A percentile compares a stretch with the other conserved stretches of the same genome.
phyloP scores from a whole-genome alignment of 2,113 vertebrate species.

The Columba janthina region DNA sequence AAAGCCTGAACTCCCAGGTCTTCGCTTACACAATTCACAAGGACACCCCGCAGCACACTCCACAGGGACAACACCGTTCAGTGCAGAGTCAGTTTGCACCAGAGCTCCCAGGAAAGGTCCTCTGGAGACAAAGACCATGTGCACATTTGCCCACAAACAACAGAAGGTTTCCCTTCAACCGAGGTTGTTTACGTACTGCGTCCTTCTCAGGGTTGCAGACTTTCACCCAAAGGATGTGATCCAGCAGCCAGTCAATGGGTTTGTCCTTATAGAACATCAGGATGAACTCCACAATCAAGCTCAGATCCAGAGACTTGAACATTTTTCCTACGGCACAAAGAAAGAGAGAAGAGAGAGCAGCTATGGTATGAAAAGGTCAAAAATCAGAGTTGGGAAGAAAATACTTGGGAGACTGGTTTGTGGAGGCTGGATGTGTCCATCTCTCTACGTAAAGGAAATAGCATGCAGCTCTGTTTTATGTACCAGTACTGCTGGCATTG shows the following conservation, averaged over 20 bases:
- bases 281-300: conserved; percentile 97
- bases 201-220: conserved; percentile 99
- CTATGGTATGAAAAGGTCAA: not conserved
- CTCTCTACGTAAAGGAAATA: not conserved
- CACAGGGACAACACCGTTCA: not conserved
- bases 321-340: conserved; percentile 86
- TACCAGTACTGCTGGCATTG: not conserved
- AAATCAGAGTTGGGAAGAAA: not conserved
- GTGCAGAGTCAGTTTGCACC: not conserved
- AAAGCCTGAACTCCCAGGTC: not conserved
- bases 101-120: not conserved
- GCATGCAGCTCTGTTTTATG: not conserved
- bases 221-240: conserved; percentile 99
- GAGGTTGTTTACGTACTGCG: conserved; percentile 80
- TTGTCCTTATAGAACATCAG: conserved; percentile 99
- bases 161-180: not conserved
- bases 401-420: not conserved
- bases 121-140: not conserved
- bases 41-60: not conserved
- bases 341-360: not conserved
- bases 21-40: not conserved
- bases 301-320: conserved; percentile 97
- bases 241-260: conserved; percentile 98
- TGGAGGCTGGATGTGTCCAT: not conserved
- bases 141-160: not conserved